Evolutionary conservation across 2,888 invertebrate species (phyloP).

Genomic region (Oligia strigilis): DNA sequence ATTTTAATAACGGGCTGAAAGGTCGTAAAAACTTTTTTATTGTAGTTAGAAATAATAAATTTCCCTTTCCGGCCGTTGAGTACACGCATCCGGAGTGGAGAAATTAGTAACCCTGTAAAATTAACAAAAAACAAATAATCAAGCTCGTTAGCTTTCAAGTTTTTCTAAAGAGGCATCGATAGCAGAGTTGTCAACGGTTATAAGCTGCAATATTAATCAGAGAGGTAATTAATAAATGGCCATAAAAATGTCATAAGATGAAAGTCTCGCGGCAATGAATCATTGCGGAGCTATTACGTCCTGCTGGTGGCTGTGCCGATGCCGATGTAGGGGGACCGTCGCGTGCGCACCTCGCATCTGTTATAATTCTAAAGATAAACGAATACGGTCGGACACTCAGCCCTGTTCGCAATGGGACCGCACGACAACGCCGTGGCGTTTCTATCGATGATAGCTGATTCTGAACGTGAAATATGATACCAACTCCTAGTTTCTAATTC

Average conservation of each 20-base stretch:
- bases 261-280: slow-evolving; percentile 68
- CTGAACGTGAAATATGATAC: slow-evolving; percentile 44
- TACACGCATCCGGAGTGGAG: slow-evolving; percentile 68
- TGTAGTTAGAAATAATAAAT: slow-evolving; percentile 76
- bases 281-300: slow-evolving; percentile 65
- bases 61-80: slow-evolving; percentile 70
- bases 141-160: slow-evolving; percentile 51
- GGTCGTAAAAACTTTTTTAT: slow-evolving; percentile 75
- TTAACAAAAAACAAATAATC: slow-evolving; percentile 58
- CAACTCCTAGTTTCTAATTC: slow-evolving; percentile 28
- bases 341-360: slow-evolving; percentile 74
- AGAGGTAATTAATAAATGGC: slow-evolving; percentile 59
- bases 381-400: slow-evolving; percentile 61
- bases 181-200: slow-evolving; percentile 48
- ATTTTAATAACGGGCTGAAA: slow-evolving; percentile 70
- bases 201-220: slow-evolving; percentile 57
- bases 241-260: slow-evolving; percentile 64
- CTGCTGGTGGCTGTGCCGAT: slow-evolving; percentile 36
- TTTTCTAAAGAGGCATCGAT: slow-evolving; percentile 40
- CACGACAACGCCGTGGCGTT: slow-evolving; percentile 45
- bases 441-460: slow-evolving; percentile 46
- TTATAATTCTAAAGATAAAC: slow-evolving; percentile 72
- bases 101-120: slow-evolving; percentile 64
- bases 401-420: slow-evolving; percentile 57
- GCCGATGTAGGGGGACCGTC: slow-evolving; percentile 66